A percentile compares a stretch with the other conserved stretches of the same genome.
These are phyloP conservation scores for Andrena haemorrhoa DNA, from an alignment of 2,888 invertebrate species.

Conservation along the genomic window DNA sequence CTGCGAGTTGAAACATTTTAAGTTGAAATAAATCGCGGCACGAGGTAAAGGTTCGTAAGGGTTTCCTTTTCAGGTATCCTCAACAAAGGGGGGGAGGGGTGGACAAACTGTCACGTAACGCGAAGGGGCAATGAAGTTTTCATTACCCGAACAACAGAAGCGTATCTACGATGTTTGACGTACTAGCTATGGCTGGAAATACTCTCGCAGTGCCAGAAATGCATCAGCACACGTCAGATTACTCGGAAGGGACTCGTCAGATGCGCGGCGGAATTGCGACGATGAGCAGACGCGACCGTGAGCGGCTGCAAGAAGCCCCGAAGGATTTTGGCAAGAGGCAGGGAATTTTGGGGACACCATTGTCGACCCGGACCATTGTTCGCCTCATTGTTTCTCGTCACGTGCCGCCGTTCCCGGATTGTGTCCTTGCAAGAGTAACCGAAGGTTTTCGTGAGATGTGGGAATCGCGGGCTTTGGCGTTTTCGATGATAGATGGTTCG, in stretches of 20 bases:
- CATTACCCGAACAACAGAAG: neutral
- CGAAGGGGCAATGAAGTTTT: neutral
- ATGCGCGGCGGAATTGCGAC: constrained; percentile 40
- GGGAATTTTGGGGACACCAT: constrained; percentile 69
- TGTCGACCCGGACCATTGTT: constrained; percentile 67
- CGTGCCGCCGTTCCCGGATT: constrained; percentile 60
- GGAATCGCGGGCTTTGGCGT: constrained; percentile 55
- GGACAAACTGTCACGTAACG: neutral
- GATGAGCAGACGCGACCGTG: constrained; percentile 23
- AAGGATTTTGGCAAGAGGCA: constrained; percentile 66
- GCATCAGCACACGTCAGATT: constrained; percentile 19
- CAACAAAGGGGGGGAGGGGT: neutral
- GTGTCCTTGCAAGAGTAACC: constrained; percentile 33
- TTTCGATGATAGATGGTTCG: constrained; percentile 68
- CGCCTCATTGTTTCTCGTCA: constrained; percentile 72
- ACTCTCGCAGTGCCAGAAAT: neutral
- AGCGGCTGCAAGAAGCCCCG: constrained; percentile 57
- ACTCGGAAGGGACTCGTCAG: constrained; percentile 28
- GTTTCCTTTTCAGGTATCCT: neutral
- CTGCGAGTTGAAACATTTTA: no score
- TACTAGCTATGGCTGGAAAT: neutral
- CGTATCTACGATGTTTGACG: neutral
- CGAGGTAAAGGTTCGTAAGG: neutral
- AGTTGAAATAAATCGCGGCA: no score
- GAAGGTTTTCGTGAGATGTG: constrained; percentile 56